Conservation (phyloP, 1,140 invertebrate genomes). For the Hypsibius dujardini region DNA sequence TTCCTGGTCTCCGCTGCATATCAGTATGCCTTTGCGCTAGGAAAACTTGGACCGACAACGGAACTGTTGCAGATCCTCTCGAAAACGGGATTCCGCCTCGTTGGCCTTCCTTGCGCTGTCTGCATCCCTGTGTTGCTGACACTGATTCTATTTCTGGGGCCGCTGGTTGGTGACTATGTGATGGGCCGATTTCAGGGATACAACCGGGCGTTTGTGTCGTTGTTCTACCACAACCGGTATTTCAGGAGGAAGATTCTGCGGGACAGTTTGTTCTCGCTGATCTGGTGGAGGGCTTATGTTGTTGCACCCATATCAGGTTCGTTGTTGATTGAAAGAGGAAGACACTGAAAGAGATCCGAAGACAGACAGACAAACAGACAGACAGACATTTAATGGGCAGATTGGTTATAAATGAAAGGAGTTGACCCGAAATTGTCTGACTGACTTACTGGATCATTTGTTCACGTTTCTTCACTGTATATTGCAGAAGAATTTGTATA, state of each 20-base stretch:
- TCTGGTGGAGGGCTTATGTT: constrained; percentile 44
- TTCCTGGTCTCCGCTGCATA: neutral
- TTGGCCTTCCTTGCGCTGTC: constrained; percentile 52
- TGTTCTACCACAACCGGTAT: constrained; percentile 36
- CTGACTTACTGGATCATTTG: no score
- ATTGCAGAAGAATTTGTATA: constrained; percentile 74
- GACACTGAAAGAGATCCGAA: no score
- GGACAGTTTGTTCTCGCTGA: constrained; percentile 66
- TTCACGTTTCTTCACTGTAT: no score
- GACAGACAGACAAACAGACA: no score
- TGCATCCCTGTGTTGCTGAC: constrained; percentile 60
- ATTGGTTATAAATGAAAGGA: no score
- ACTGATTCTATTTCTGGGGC: constrained; percentile 63
- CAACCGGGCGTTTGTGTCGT: constrained; percentile 21
- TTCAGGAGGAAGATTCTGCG: constrained; percentile 52
- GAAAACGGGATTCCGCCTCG: constrained; percentile 49
- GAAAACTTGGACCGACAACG: neutral
- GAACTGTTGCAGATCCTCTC: neutral
- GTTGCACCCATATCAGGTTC: no score
- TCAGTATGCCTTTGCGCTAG: neutral
- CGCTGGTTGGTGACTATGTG: constrained; percentile 45
- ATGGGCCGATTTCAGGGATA: constrained; percentile 23
- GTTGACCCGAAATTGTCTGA: no score
- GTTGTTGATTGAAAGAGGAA: no score
- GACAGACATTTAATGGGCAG: no score